phyloP scores from a whole-genome alignment of 2,888 invertebrate species.

The Apodemia zela region DNA sequence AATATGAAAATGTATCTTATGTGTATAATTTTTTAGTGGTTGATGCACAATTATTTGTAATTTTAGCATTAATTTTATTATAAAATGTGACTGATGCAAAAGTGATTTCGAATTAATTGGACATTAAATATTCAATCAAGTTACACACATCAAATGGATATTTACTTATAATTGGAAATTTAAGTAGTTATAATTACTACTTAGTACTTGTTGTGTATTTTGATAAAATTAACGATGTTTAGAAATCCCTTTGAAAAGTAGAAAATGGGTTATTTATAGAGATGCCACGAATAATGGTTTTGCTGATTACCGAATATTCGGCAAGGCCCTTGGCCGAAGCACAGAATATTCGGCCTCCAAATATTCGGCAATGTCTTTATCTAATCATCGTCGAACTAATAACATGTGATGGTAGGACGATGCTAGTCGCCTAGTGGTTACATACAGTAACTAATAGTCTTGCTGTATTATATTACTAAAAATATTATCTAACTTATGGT shows the following conservation, averaged over 20 bases:
- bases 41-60: background rate
- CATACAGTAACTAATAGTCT: too few relatives aligned
- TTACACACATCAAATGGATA: background rate
- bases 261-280: too few relatives aligned
- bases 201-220: background rate
- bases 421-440: too few relatives aligned
- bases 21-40: conserved; percentile 1
- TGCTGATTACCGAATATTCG: too few relatives aligned
- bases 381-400: too few relatives aligned
- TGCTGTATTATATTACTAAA: too few relatives aligned
- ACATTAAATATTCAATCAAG: background rate
- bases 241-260: background rate
- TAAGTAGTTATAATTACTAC: background rate
- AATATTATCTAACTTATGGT: too few relatives aligned
- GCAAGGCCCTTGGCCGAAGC: too few relatives aligned
- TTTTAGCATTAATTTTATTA: conserved; percentile 5
- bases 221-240: background rate
- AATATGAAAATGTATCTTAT: background rate
- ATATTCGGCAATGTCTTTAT: too few relatives aligned
- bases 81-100: conserved; percentile 2
- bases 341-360: too few relatives aligned
- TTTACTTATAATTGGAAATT: background rate
- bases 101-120: conserved; percentile 7
- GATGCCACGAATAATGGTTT: too few relatives aligned
- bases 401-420: too few relatives aligned